Conservation (phyloP, 2,113 vertebrate species). For the Tringa solitaria region DNA sequence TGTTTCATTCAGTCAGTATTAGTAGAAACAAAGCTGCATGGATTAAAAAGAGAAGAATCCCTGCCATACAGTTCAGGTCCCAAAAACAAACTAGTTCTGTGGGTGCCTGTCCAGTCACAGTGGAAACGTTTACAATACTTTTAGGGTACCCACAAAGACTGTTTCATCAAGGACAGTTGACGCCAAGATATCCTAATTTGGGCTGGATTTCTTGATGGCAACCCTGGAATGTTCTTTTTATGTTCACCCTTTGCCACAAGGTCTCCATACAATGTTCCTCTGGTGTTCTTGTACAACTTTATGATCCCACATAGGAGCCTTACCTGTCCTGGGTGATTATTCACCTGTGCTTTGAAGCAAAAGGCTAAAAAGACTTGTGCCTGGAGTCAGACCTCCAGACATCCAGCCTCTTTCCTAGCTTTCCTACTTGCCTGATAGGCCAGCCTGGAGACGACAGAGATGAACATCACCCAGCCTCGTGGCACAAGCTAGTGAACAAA, state of each 20-base stretch:
- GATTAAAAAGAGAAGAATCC: not conserved
- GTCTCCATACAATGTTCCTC: not conserved
- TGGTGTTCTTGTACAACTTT: not conserved
- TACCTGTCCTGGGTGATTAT: not conserved
- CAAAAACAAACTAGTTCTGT: not conserved
- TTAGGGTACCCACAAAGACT: not conserved
- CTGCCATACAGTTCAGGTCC: not conserved
- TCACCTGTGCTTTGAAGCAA: not conserved
- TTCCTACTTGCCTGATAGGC: not conserved
- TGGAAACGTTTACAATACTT: not conserved
- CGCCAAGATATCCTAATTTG: not conserved
- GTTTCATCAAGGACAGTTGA: not conserved
- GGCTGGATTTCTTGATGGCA: not conserved
- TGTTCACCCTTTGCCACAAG: fast-evolving
- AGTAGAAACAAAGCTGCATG: not conserved
- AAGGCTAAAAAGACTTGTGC: not conserved
- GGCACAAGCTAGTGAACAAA: not conserved
- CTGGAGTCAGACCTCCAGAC: not conserved
- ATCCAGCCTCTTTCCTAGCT: not conserved
- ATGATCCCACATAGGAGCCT: not conserved
- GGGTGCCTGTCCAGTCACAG: not conserved
- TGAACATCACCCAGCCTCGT: not conserved
- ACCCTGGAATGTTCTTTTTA: not conserved
- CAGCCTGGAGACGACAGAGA: not conserved
- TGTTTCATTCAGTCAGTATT: not conserved